A percentile compares a stretch with the other conserved stretches of the same genome.
phyloP scores from a whole-genome alignment of 37 sponge, comb jelly and placozoan genomes.

The Petrosia ficiformis region DNA sequence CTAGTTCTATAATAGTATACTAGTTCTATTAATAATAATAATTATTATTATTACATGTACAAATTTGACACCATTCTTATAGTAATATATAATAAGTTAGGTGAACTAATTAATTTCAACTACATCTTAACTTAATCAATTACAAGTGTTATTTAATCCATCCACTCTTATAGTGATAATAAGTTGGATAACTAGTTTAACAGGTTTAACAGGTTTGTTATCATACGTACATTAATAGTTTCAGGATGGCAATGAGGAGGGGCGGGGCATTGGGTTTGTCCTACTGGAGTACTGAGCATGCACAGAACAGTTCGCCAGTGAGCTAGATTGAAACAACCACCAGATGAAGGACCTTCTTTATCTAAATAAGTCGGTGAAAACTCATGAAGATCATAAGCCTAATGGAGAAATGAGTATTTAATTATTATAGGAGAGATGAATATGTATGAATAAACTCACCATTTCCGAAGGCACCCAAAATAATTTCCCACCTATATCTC shows the following conservation, averaged over 20 bases:
- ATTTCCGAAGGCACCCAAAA: neutral
- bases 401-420: neutral
- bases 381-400: conserved; percentile 45
- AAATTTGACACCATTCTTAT: too few relatives aligned
- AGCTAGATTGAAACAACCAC: conserved; percentile 9
- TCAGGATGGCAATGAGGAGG: conserved; percentile 31
- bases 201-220: too few relatives aligned
- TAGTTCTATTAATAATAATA: too few relatives aligned
- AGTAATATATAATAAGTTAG: too few relatives aligned
- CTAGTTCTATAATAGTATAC: too few relatives aligned
- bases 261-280: neutral
- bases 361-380: conserved; percentile 19
- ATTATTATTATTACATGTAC: too few relatives aligned
- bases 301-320: conserved; percentile 31
- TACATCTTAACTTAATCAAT: too few relatives aligned
- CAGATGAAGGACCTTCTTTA: conserved; percentile 1
- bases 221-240: neutral
- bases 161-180: too few relatives aligned
- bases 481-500: conserved; percentile 1
- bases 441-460: neutral
- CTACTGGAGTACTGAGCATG: conserved; percentile 11
- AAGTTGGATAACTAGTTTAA: too few relatives aligned
- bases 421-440: neutral
- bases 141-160: too few relatives aligned
- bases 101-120: too few relatives aligned